Evolutionary conservation across 2,113 vertebrate genomes (phyloP), one percentile per base, ranked within the genome.

Genomic region (Axis porcinus): DNA sequence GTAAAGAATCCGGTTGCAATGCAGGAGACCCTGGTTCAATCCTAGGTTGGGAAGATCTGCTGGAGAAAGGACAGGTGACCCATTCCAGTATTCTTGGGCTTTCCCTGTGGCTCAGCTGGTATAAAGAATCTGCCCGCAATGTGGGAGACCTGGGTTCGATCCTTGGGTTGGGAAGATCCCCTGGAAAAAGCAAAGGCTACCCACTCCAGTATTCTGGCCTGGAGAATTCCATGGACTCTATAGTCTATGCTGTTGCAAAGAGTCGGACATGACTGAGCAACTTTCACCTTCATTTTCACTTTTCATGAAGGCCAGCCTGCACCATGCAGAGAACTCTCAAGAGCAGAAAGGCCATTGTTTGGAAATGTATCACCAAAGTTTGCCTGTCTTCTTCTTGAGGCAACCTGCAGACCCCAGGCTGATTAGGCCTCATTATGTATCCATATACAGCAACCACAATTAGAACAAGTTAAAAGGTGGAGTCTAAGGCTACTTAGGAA

Each of bases 351-450:
- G n/a, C n/a, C 27, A 78, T 1, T 76, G 47, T 43, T 47, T 36
- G 33, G n/a, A 89, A 60, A 43, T 57, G 9, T 5, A 60, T 43
- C 3, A n/a, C 15, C 7, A 14, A 94, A 94, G 58, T 28, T 43
- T 36, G 30, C 33, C n/a, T 70, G 57, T n/a, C 33, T 79, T 83
- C 58, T 60, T 70, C 47, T 74, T 28, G 57, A 64, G 82, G 67
- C 36, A 40, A 33, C 25, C 23, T 40, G 74, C n/a, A 67, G 83
- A 87, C 52, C 36, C 21, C 70, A 54, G 12, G 45, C 12, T 19
- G 78, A 36, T 5, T 4, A 43, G 4, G 9, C 36, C 5, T 28
- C 13, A 7, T 25, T 8, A 36, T 0, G 5, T 5, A 30, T 21
- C 15, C 36, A 36, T n/a, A 50, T 19, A 36, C 33, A 76, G 16